Conservation (phyloP, 2,888 invertebrate genomes). For the Zygothrica quintamaculata region DNA sequence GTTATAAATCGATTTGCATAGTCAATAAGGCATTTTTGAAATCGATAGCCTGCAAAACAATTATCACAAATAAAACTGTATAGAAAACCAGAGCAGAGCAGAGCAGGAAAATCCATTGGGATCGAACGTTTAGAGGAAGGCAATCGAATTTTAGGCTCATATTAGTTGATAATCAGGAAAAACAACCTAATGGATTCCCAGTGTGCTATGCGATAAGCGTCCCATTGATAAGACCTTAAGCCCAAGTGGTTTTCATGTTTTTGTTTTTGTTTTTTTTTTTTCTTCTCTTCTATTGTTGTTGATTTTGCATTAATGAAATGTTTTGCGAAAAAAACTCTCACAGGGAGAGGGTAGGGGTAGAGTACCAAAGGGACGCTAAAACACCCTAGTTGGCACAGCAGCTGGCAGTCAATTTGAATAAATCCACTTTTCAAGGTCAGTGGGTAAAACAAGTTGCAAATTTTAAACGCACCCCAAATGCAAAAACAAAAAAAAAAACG, state of each 20-base stretch:
- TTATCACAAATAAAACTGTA: slow-evolving; percentile 41
- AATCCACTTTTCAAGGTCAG: slow-evolving; percentile 84
- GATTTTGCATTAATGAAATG: slow-evolving; percentile 51
- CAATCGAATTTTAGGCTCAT: slow-evolving; percentile 56
- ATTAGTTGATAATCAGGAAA: slow-evolving; percentile 29
- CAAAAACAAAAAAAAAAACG: slow-evolving; percentile 29
- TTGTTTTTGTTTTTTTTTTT: slow-evolving; percentile 26
- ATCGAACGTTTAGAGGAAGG: slow-evolving; percentile 60
- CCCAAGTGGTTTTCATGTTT: slow-evolving; percentile 22
- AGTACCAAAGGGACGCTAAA: slow-evolving; percentile 37
- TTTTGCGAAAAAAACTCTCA: slow-evolving; percentile 42
- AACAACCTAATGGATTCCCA: slow-evolving; percentile 60
- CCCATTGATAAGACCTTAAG: slow-evolving; percentile 53
- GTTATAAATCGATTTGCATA: slow-evolving; percentile 50
- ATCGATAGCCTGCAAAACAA: slow-evolving; percentile 57
- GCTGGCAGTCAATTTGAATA: slow-evolving; percentile 66
- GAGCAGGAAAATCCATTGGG: slow-evolving; percentile 49
- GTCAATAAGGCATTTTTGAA: slow-evolving; percentile 46
- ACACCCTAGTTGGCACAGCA: slow-evolving; percentile 65
- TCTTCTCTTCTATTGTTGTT: too few relatives aligned
- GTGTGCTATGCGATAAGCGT: slow-evolving; percentile 65
- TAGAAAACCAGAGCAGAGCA: slow-evolving; percentile 3
- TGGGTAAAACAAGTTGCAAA: slow-evolving; percentile 81
- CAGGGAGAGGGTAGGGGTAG: slow-evolving; percentile 12
- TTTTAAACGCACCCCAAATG: slow-evolving; percentile 59